Base-by-base conservation (phyloP, 2,888 invertebrate species). In the Lepas anatifera region DNA sequence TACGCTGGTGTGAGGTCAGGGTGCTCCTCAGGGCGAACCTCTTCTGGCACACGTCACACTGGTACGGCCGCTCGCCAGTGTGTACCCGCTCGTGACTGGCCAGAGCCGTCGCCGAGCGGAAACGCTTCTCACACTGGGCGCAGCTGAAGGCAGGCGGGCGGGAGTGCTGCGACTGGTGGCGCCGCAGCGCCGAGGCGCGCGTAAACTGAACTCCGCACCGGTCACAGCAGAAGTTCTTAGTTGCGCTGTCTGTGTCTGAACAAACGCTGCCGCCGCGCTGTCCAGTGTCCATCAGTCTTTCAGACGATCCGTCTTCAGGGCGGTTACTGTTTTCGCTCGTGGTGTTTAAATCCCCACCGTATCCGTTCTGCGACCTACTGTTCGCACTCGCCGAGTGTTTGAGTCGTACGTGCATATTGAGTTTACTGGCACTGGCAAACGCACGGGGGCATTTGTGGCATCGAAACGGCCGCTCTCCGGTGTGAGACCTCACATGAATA, bases 31-130 rank as follows among this genome's bases (percentile, higher is more conserved):
- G 58, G 0, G 58, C 32, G 35, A 58, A 58, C 1, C 58, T 4
- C 8, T 8, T 32, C 22, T 22, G 32, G 35, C 58, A 58, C 35
- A 35, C 58, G 22, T 18, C 58, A 10, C 58, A 58, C 32, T 6
- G 22, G 35, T 35, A 58, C 35, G 58, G 58, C 58, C 35, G 32
- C 58, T 58, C 58, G 58, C 58, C 58, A 6, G 58, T 58, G 58
- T 58, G 58, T 8, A 58, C 58, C 8, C 58, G 18, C 58, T 7
- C 22, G 58, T 58, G 58, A 22, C 35, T 22, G 32, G 32, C 18
- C 22, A 58, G 58, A 18, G 58, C 58, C 18, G 35, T 22, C 32
- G 58, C 35, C 35, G 32, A 3, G 22, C 58, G 35, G 58, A 32
- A 58, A 18, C 22, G 0, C 8, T 22, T 18, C 35, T 35, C 32